phyloP scores from a whole-genome alignment of 2,797 vertebrate species.

The Heterohyrax brucei region DNA sequence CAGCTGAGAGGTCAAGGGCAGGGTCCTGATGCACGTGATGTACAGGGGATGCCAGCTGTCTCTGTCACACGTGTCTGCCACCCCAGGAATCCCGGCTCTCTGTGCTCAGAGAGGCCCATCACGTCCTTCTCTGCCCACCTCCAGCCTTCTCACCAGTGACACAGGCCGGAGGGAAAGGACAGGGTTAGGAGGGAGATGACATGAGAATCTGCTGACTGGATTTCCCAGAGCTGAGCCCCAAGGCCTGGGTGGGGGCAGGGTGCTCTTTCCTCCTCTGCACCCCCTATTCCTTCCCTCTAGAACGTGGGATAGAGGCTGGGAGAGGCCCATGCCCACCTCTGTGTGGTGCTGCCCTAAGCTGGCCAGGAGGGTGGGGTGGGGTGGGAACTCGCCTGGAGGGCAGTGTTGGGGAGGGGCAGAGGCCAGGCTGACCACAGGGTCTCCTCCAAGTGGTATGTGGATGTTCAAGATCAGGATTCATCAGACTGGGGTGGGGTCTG shows the following conservation, averaged over 20 bases:
- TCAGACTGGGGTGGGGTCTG: too few species aligned
- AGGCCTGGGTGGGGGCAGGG: neutral
- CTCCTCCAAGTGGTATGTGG: neutral
- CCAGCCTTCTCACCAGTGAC: too few species aligned
- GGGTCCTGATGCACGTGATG: too few species aligned
- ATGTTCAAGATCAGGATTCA: neutral
- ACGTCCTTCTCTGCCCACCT: too few species aligned
- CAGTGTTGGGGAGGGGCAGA: fast-evolving
- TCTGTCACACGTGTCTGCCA: fast-evolving
- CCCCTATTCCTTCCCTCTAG: neutral
- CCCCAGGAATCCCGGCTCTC: fast-evolving
- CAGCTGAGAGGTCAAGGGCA: fast-evolving
- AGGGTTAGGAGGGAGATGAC: neutral
- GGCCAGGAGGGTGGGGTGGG: neutral
- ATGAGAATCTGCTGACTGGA: neutral
- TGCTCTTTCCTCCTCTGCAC: neutral
- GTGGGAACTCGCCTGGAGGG: neutral
- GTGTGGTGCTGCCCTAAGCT: too few species aligned
- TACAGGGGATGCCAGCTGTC: neutral
- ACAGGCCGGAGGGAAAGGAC: too few species aligned
- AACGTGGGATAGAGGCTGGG: neutral
- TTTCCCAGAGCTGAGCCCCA: neutral
- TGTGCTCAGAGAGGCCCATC: too few species aligned
- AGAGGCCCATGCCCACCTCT: fast-evolving
- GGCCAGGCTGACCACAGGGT: neutral